Conservation (phyloP, 1,140 invertebrate genomes). For the Ganaspis sp. region DNA sequence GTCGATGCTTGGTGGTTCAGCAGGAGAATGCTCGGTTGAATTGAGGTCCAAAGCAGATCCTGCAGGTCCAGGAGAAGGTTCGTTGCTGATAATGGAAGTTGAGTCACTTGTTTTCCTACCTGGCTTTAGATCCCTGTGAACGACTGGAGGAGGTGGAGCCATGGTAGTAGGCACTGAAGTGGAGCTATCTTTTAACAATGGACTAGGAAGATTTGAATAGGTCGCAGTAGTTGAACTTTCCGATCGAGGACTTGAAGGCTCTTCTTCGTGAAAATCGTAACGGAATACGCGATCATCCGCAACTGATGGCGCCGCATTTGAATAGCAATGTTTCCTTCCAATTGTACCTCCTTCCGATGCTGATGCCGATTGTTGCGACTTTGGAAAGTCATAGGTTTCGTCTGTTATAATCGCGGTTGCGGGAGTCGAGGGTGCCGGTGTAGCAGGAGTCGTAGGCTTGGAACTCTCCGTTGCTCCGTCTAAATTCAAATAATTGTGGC, state of each 20-base stretch:
- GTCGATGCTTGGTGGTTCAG: conserved; percentile 77
- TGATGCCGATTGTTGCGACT: conserved; percentile 79
- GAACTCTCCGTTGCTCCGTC: conserved; percentile 71
- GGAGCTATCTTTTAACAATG: conserved; percentile 70
- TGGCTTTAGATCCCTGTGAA: conserved; percentile 86
- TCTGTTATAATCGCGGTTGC: conserved; percentile 71
- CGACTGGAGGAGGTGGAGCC: conserved; percentile 79
- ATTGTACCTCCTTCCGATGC: conserved; percentile 56
- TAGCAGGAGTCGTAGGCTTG: conserved; percentile 68
- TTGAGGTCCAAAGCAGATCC: conserved; percentile 59
- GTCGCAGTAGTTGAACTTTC: conserved; percentile 76
- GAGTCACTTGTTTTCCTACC: conserved; percentile 80
- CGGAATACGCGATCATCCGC: conserved; percentile 79
- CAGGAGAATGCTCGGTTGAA: conserved; percentile 70
- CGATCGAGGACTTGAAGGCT: conserved; percentile 78
- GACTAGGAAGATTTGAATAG: conserved; percentile 80
- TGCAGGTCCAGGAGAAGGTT: conserved; percentile 70
- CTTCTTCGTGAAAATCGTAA: conserved; percentile 79
- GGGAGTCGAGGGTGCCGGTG: conserved; percentile 66
- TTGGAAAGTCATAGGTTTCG: conserved; percentile 85
- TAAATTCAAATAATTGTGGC: conserved; percentile 78
- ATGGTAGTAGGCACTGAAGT: conserved; percentile 63
- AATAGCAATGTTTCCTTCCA: conserved; percentile 80
- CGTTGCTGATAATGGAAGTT: conserved; percentile 71
- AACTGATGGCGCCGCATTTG: conserved; percentile 82